A percentile compares a stretch with the other conserved stretches of the same genome.
Evolutionary conservation across 2,113 vertebrate species (phyloP).

Genomic region (Brachyhypopomus occidentalis): DNA sequence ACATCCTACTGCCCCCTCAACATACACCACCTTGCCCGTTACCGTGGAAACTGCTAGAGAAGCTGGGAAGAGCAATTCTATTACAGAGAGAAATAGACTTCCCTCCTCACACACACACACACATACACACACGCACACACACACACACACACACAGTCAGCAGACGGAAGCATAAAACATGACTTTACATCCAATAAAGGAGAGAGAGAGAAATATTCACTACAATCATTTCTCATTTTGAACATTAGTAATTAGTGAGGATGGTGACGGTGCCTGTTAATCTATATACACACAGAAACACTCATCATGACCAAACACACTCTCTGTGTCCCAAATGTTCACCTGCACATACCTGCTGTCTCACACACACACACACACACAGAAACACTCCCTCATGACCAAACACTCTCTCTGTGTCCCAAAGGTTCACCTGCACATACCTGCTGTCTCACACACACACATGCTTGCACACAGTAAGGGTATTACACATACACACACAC

Average conservation of each 20-base stretch:
- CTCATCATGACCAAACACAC: constrained; percentile 36
- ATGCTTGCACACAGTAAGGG: too few species aligned
- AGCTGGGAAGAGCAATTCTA: constrained; percentile 74
- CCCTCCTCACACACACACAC: too few species aligned
- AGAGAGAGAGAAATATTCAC: background rate
- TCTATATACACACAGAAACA: constrained; percentile 32
- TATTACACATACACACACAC: too few species aligned
- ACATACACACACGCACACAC: too few species aligned
- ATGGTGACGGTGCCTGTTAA: too few species aligned
- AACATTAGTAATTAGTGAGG: too few species aligned
- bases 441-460: too few species aligned
- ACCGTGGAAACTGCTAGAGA: constrained; percentile 78
- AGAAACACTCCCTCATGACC: constrained; percentile 45
- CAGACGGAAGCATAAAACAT: constrained; percentile 71
- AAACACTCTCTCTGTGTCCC: constrained; percentile 12
- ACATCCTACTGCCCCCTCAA: constrained; percentile 56
- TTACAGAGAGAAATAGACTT: constrained; percentile 55
- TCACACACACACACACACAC: background rate
- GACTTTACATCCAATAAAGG: constrained; percentile 61
- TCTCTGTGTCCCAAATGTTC: too few species aligned
- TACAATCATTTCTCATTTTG: too few species aligned
- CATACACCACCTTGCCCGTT: constrained; percentile 68
- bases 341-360: too few species aligned
- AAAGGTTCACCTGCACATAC: too few species aligned
- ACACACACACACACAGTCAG: constrained; percentile 48